A percentile compares a stretch with the other conserved stretches of the same genome.
phyloP scores from a whole-genome alignment of 2,888 invertebrate species.

The Cataglyphis livida region DNA sequence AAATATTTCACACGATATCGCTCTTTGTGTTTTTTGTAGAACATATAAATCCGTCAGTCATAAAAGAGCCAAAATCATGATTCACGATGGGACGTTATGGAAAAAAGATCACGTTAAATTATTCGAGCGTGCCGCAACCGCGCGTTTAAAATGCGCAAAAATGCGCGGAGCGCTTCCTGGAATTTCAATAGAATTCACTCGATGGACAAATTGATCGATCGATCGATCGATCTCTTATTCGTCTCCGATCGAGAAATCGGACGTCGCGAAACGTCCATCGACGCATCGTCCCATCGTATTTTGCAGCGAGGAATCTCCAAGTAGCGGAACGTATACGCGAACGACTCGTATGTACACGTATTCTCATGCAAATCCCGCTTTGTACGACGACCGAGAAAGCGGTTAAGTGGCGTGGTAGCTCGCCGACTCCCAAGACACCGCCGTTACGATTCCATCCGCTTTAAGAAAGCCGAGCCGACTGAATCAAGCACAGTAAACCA shows the following conservation, averaged over 20 bases:
- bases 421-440: conserved; percentile 50
- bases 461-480: conserved; percentile 68
- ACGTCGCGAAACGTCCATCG: not conserved
- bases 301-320: conserved; percentile 20
- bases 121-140: not conserved
- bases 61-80: conserved; percentile 29
- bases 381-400: conserved; percentile 57
- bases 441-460: conserved; percentile 68
- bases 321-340: conserved; percentile 2
- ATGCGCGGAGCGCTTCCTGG: not conserved
- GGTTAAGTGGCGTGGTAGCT: conserved; percentile 49
- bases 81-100: not conserved
- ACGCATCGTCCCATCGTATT: conserved; percentile 12
- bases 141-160: conserved; percentile 24
- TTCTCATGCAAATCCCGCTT: conserved; percentile 62
- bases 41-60: conserved; percentile 6
- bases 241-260: conserved; percentile 19
- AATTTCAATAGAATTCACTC: conserved; percentile 24
- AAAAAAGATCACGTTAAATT: conserved; percentile 20
- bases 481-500: conserved; percentile 68
- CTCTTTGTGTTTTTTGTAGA: not conserved
- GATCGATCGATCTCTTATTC: not conserved
- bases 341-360: conserved; percentile 28
- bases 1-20: not conserved
- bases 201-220: not conserved